Percentiles rank a stretch among this genome's conserved stretches.
Evolutionary conservation across 2,113 vertebrate genomes (phyloP).

Genomic region (Isichthys henryi): DNA sequence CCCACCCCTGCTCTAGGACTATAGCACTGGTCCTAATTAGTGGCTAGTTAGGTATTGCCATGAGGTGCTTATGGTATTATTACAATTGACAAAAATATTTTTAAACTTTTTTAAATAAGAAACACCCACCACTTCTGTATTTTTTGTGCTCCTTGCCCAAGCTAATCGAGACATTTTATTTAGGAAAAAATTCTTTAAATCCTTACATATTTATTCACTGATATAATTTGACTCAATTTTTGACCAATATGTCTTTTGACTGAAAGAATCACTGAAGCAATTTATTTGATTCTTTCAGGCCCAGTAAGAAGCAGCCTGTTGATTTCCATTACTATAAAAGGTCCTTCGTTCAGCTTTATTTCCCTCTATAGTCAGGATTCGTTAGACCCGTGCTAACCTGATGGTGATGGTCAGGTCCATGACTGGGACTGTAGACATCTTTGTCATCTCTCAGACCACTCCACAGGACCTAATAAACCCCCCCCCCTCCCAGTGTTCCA

Average conservation of each 20-base stretch:
- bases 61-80: background rate
- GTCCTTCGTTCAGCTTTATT: background rate
- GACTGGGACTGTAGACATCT: background rate
- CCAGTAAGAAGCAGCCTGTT: background rate
- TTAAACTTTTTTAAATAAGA: background rate
- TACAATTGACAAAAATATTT: background rate
- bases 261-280: background rate
- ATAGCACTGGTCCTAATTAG: background rate
- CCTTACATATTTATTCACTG: background rate
- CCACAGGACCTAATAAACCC: background rate
- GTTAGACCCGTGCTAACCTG: background rate
- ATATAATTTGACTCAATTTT: background rate
- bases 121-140: background rate
- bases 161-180: background rate
- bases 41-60: background rate
- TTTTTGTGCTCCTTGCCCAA: background rate
- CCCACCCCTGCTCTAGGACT: background rate
- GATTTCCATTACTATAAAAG: background rate
- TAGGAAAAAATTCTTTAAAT: background rate
- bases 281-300: background rate
- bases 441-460: background rate
- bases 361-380: background rate
- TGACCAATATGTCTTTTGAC: background rate
- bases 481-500: background rate
- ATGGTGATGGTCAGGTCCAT: background rate